Evolutionary conservation across 2,888 invertebrate species (phyloP).

Genomic region (Marasmarcha lunaedactyla): DNA sequence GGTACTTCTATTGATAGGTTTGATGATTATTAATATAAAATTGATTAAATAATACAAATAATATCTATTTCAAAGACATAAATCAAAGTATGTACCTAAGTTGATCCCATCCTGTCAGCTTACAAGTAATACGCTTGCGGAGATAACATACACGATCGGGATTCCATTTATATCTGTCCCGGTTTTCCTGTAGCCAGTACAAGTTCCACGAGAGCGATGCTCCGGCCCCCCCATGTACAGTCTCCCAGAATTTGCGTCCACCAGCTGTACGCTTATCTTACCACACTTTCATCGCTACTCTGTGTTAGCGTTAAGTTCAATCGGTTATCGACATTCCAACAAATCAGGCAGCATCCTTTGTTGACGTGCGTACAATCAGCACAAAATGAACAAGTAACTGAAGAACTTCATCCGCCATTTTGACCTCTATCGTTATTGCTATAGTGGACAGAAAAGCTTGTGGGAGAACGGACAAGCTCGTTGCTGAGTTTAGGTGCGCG

Average conservation of each 20-base stretch:
- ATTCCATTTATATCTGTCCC: conserved; percentile 45
- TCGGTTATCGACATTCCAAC: neutral
- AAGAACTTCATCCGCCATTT: no score
- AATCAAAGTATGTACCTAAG: no score
- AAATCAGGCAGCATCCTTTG: neutral
- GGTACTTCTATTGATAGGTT: no score
- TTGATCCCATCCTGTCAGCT: conserved; percentile 1
- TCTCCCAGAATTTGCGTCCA: neutral
- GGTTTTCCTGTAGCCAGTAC: conserved; percentile 45
- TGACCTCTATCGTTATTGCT: no score
- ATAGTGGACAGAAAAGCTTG: no score
- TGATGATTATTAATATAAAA: no score
- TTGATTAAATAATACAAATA: no score
- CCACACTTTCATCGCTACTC: neutral
- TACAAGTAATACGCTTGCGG: conserved; percentile 6
- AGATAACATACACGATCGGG: conserved; percentile 29
- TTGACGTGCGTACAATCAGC: neutral
- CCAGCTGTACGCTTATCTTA: neutral
- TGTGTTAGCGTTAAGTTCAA: neutral
- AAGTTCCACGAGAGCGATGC: conserved; percentile 18
- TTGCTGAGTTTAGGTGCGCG: no score
- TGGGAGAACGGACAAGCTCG: no score
- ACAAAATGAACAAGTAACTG: no score
- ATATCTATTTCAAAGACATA: no score
- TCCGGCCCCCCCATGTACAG: conserved; percentile 7